phyloP scores from a whole-genome alignment of 2,797 vertebrate genomes.

The Champsocephalus gunnari region DNA sequence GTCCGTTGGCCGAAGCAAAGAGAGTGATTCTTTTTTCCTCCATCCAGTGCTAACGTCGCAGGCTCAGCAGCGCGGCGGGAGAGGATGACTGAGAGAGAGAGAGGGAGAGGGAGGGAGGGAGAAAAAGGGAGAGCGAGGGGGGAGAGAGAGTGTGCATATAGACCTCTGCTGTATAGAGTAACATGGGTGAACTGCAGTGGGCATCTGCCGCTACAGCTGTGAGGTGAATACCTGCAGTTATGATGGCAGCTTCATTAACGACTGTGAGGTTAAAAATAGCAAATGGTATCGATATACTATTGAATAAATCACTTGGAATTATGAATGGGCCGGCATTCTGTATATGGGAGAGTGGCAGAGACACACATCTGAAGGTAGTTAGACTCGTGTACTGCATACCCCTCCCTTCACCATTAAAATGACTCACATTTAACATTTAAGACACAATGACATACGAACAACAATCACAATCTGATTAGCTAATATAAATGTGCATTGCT shows the following conservation, averaged over 20 bases:
- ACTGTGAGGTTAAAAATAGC: neutral
- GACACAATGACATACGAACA: neutral
- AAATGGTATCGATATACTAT: neutral
- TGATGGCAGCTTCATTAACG: constrained; percentile 3
- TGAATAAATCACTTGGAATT: neutral
- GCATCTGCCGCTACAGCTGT: constrained; percentile 52
- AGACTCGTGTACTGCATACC: neutral
- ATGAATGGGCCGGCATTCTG: neutral
- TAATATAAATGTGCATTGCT: no score
- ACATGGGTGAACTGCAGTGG: constrained; percentile 68
- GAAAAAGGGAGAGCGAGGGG: constrained; percentile 31
- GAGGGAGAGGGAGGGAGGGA: constrained; percentile 37
- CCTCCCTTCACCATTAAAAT: neutral
- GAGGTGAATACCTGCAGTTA: constrained; percentile 24
- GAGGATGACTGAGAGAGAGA: constrained; percentile 62
- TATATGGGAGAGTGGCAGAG: neutral
- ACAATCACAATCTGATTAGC: neutral
- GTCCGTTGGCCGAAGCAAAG: constrained; percentile 61
- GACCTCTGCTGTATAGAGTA: constrained; percentile 61
- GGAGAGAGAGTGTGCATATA: constrained; percentile 44
- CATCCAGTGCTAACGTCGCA: constrained; percentile 73
- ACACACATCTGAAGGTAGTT: neutral
- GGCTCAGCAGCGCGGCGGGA: constrained; percentile 72
- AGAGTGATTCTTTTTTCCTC: constrained; percentile 22
- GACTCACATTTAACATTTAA: neutral